These are phyloP conservation scores for Geotrypetes seraphini DNA, from an alignment of 2,797 vertebrate genomes.

Conservation along the genomic window DNA sequence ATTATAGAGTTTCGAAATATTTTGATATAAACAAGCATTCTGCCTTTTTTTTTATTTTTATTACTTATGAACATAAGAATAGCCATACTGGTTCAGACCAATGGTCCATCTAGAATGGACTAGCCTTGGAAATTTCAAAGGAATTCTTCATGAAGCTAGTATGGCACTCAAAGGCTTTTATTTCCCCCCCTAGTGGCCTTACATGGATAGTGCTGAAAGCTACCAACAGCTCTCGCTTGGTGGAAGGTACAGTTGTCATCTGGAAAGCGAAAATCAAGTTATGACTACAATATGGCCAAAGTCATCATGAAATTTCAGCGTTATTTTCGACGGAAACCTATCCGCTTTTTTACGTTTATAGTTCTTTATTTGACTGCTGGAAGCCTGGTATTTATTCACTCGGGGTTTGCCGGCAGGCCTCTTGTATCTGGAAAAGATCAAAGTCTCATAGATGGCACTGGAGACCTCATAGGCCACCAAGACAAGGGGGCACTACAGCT, in stretches of 20 bases:
- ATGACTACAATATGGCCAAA: conserved; percentile 79
- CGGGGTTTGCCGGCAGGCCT: conserved; percentile 66
- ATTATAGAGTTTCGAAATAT: background rate
- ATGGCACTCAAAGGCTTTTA: background rate
- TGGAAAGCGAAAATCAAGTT: conserved; percentile 25
- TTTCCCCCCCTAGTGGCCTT: background rate
- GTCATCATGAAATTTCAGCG: conserved; percentile 83
- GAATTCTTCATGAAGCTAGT: background rate
- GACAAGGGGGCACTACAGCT: conserved; percentile 51
- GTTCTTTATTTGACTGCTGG: conserved; percentile 87
- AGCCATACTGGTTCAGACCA: too few relatives aligned
- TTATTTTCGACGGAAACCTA: conserved; percentile 80
- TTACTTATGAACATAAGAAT: too few relatives aligned
- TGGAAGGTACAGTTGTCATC: background rate
- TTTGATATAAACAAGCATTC: background rate
- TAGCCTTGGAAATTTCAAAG: fast-evolving
- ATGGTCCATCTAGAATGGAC: too few relatives aligned
- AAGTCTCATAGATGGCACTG: conserved; percentile 25
- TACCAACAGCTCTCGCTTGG: background rate
- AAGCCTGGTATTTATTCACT: conserved; percentile 84
- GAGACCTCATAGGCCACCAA: conserved; percentile 35
- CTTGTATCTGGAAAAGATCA: conserved; percentile 27
- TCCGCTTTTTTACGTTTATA: conserved; percentile 87
- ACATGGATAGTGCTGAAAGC: too few relatives aligned
- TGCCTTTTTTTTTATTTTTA: fast-evolving